phyloP scores from a whole-genome alignment of 1,140 invertebrate genomes.

The Diachasma alloeum region DNA sequence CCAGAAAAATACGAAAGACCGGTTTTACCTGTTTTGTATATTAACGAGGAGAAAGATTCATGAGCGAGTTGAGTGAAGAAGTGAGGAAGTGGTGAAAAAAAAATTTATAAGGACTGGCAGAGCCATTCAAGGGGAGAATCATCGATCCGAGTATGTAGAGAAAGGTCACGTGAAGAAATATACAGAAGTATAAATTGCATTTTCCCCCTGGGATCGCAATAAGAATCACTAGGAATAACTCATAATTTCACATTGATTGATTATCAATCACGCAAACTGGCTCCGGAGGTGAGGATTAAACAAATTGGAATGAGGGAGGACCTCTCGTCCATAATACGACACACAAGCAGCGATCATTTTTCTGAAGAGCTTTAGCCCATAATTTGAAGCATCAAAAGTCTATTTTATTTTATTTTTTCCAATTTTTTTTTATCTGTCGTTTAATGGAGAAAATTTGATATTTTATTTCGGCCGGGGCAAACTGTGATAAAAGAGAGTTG shows the following conservation, averaged over 20 bases:
- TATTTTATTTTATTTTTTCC: not conserved
- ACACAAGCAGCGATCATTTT: constrained; percentile 64
- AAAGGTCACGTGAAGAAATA: too few species aligned
- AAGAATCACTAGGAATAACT: not conserved
- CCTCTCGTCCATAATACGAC: constrained; percentile 61
- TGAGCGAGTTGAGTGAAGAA: too few species aligned
- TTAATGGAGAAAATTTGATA: too few species aligned
- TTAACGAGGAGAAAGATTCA: too few species aligned
- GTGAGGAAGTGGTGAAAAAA: too few species aligned
- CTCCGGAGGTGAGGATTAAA: constrained; percentile 64
- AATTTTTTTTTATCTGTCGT: not conserved
- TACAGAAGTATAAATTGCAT: too few species aligned
- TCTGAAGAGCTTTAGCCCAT: constrained; percentile 61
- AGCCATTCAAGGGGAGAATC: too few species aligned
- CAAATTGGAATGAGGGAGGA: constrained; percentile 67
- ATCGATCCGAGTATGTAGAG: not conserved
- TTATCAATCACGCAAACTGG: constrained; percentile 59
- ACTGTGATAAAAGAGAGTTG: not conserved
- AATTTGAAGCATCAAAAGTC: not conserved
- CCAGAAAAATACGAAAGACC: too few species aligned
- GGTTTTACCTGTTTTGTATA: too few species aligned
- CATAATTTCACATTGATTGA: constrained; percentile 26
- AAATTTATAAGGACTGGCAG: too few species aligned
- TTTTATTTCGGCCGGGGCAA: not conserved
- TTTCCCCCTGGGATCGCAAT: too few species aligned